These are phyloP conservation scores for Balearica regulorum DNA, from an alignment of 2,797 vertebrate genomes.

Conservation along the genomic window DNA sequence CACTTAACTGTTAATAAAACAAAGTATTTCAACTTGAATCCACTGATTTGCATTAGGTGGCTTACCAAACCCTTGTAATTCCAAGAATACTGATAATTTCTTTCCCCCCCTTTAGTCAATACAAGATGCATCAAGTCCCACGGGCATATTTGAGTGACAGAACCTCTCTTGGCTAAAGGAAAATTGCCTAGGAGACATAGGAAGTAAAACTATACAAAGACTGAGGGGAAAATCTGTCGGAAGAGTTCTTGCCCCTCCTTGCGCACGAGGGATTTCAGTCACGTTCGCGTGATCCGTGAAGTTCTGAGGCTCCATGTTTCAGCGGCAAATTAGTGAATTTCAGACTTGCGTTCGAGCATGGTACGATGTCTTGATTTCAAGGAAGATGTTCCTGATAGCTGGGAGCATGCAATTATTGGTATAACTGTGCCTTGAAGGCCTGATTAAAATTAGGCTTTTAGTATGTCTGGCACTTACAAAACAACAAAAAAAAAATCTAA, in stretches of 20 bases:
- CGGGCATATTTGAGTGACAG: not conserved
- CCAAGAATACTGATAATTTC: not conserved
- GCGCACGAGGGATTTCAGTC: not conserved
- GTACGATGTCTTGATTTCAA: not conserved
- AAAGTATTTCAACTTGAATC: not conserved
- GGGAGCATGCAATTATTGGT: not conserved
- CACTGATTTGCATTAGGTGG: not conserved
- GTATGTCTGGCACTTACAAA: not conserved
- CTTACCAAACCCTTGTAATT: not conserved
- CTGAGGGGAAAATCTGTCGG: not conserved
- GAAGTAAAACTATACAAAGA: not conserved
- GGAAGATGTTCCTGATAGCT: not conserved
- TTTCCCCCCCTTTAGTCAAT: not conserved
- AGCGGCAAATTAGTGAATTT: not conserved
- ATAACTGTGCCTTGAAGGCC: not conserved
- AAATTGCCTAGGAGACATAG: not conserved
- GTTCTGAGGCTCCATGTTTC: not conserved
- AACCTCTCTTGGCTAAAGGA: not conserved
- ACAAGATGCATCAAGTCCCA: not conserved
- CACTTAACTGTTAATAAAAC: not conserved
- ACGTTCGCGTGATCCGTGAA: accelerated
- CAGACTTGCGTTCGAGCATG: accelerated
- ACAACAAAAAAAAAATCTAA: too few species aligned
- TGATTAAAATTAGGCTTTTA: not conserved
- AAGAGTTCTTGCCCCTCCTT: not conserved